Evolutionary conservation across 35 echinoderm and acorn worm species (phyloP).

Genomic region (Lytechinus pictus): DNA sequence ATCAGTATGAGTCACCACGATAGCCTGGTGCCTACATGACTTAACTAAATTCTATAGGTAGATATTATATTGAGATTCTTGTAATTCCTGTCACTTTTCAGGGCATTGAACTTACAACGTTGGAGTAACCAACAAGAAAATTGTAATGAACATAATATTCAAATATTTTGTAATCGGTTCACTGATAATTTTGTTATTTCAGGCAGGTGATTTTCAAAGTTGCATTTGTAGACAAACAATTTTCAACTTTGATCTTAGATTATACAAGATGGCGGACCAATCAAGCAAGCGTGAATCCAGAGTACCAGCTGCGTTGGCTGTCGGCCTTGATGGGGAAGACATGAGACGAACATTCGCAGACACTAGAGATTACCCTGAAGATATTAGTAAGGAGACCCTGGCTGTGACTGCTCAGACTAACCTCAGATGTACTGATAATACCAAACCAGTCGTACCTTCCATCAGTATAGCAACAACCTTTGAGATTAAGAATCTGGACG

Average conservation of each 20-base stretch:
- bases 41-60: too few relatives aligned
- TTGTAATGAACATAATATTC: too few relatives aligned
- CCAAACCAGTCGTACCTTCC: conserved; percentile 63
- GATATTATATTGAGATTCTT: too few relatives aligned
- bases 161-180: too few relatives aligned
- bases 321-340: conserved; percentile 22
- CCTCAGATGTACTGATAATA: conserved; percentile 34
- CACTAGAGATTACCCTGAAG: conserved; percentile 21
- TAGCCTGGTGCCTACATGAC: too few relatives aligned
- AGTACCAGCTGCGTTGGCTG: neutral
- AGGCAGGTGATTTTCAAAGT: too few relatives aligned
- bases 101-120: too few relatives aligned
- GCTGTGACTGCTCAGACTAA: conserved; percentile 62
- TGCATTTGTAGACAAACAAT: too few relatives aligned
- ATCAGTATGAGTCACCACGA: too few relatives aligned
- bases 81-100: too few relatives aligned
- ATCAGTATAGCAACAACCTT: conserved; percentile 73
- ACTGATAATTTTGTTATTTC: neutral
- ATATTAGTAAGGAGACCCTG: conserved; percentile 43
- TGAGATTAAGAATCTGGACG: conserved; percentile 60
- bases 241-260: neutral
- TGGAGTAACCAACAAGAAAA: too few relatives aligned
- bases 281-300: neutral
- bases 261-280: conserved; percentile 17
- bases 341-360: neutral